Percentiles rank a stretch among this genome's conserved stretches.
Conservation (phyloP, 35 echinoderm and acorn worm genomes). For the Holothuria glaberrima region DNA sequence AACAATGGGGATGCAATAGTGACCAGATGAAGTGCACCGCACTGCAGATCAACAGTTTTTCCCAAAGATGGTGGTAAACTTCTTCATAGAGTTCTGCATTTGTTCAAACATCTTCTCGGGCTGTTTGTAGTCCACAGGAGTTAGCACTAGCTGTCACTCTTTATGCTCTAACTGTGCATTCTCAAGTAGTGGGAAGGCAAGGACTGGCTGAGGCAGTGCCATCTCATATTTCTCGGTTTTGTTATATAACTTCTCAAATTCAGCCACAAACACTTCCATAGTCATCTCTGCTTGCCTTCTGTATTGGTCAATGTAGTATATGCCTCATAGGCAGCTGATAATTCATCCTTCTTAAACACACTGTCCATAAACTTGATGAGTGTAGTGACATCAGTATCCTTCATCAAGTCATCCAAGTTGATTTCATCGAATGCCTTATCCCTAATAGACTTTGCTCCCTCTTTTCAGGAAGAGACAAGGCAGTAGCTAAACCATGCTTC, state of each 20-base stretch:
- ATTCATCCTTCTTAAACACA: constrained; percentile 27
- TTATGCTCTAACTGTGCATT: constrained; percentile 23
- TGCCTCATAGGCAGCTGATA: not conserved
- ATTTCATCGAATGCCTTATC: constrained; percentile 24
- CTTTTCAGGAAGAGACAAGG: constrained; percentile 23
- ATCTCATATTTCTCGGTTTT: constrained; percentile 13
- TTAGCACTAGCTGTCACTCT: constrained; percentile 23
- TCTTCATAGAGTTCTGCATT: constrained; percentile 43
- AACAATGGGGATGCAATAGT: constrained; percentile 29
- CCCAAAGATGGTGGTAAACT: constrained; percentile 16
- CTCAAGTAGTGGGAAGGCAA: constrained; percentile 13
- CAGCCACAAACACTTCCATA: not conserved
- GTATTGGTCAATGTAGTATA: not conserved
- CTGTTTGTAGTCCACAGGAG: constrained; percentile 20
- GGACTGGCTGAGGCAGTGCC: constrained; percentile 4
- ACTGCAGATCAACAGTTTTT: constrained; percentile 13
- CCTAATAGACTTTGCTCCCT: constrained; percentile 20
- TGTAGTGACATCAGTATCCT: not conserved
- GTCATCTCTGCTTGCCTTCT: not conserved
- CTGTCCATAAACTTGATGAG: constrained; percentile 17
- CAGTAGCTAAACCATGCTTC: not conserved
- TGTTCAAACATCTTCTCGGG: constrained; percentile 33
- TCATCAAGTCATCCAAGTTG: not conserved
- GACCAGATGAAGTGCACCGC: constrained; percentile 12
- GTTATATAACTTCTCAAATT: constrained; percentile 9